Base-by-base conservation (phyloP, 1,140 invertebrate species). In the Nebria ingens region DNA sequence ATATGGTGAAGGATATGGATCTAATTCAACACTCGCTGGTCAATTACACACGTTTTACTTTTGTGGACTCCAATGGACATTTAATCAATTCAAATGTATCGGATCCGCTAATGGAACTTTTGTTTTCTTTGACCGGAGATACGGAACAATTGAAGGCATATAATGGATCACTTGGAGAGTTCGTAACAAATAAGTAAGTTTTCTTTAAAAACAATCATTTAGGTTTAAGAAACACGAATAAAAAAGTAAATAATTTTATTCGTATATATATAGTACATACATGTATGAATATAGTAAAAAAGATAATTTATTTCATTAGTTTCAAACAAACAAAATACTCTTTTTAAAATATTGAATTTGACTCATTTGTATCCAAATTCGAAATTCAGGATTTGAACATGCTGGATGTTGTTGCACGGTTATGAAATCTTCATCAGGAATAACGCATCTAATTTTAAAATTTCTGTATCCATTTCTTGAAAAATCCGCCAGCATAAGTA, bases 1-100 rank as follows among this genome's bases (percentile, higher is more conserved):
- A 84, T 53, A 61, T 83, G 25, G 82, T 81, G 0, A 79, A 79
- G 51, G 72, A 78, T 25, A 60, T 79, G 11, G 68, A 76, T 61
- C 59, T 84, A 1, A 60, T 84, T 4, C 72, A 64, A 57, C 65
- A 66, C 20, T 69, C 66, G 4, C 40, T 20, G 22, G 52, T 59
- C 50, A 52, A 68, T 13, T 40, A 61, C 13, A 40, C 1, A 45
- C 6, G 17, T 4, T 45, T 45, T 17, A 4, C 3, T 11, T 45
- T 45, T 45, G 71, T n/a, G 58, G 59, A 55, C 63, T 62, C 0
- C 61, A 58, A 11, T 52, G 20, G 4, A 55, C 70, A 49, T 63
- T 64, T n/a, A 58, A 64, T 15, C 65, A 60, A 51, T 65, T 62
- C 52, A 61, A 64, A 21, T 75, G 72, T 62, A 62, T 70, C 22